Percentiles rank a stretch among this genome's conserved stretches.
Evolutionary conservation across 2,113 vertebrate genomes (phyloP).

Genomic region (Mesoclemmys tuberculata): DNA sequence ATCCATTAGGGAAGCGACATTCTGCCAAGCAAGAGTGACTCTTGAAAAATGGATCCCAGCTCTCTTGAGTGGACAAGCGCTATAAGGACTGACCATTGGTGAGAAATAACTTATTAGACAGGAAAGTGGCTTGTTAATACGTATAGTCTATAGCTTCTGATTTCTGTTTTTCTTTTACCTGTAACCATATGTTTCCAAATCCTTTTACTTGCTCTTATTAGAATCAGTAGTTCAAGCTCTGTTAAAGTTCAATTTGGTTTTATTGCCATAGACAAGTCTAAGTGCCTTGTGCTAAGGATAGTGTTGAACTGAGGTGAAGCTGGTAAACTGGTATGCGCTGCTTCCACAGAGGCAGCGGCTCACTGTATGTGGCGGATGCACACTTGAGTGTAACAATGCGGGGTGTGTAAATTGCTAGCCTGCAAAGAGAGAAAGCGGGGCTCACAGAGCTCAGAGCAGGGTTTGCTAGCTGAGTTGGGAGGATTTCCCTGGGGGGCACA

Average conservation of each 20-base stretch:
- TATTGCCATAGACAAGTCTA: not conserved
- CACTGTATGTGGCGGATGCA: not conserved
- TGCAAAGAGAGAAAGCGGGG: not conserved
- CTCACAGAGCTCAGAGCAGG: not conserved
- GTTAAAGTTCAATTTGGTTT: not conserved
- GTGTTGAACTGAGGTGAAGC: not conserved
- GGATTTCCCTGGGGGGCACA: not conserved
- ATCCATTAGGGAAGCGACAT: not conserved
- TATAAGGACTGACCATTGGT: not conserved
- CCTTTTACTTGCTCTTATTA: not conserved
- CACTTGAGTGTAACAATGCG: not conserved
- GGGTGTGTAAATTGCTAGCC: not conserved
- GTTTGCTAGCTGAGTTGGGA: not conserved
- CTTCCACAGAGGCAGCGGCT: not conserved
- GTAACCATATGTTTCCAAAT: not conserved
- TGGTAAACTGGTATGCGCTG: not conserved
- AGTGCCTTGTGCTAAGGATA: not conserved
- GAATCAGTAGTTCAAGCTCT: not conserved
- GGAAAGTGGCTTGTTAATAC: not conserved
- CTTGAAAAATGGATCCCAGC: not conserved
- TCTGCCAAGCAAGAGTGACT: not conserved
- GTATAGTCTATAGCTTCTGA: not conserved
- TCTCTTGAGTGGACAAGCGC: not conserved
- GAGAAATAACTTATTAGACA: not conserved
- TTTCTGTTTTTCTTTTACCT: not conserved